Evolutionary conservation across 2,888 invertebrate species (phyloP), one percentile per base, ranked within the genome.

Genomic region (Heliconius cydno): DNA sequence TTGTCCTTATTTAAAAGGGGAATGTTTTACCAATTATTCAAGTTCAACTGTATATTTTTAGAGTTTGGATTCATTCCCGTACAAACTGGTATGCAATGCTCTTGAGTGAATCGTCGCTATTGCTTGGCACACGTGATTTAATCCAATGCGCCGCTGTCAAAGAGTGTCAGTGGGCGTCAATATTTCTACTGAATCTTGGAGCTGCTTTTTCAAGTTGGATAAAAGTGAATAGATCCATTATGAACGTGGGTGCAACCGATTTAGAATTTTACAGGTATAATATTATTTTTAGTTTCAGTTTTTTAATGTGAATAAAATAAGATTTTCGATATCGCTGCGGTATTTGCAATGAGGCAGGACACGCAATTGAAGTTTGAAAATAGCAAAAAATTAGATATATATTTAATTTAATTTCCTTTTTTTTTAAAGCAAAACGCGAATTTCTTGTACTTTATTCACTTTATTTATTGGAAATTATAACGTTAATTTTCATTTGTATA

Each of bases 31-130:
- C 10, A 22, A 19, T 38, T n/a, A 65, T 65, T 63, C 19, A 28
- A 63, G 19, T 15, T 73, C 3, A 60, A 30, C 1, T 70, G 38
- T 68, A 46, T 19, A 76, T 63, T 28, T 82, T 67, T 57, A 95
- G 95, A 77, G 78, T 95, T 28, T 95, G 95, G 95, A 85, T 91
- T 0, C 91, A 93, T 82, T 92, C 92, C 22, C 88, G 88, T 0
- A 86, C 91, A 84, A 87, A 91, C 77, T 94, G 92, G 91, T 90
- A 92, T 34, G 80, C 88, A 0, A 88, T 89, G 86, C 25, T 93
- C 3, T 77, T 94, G 0, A 93, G 92, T 66, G 91, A 92, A 30
- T 92, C 93, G 0, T 80, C 88, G 0, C 46, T 94, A 1, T 85
- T 91, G 1, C 87, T 94, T 0, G 91, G 92, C 0, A 84, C 89